Conservation (phyloP, 2,888 invertebrate genomes). For the Rhagonycha lutea region DNA sequence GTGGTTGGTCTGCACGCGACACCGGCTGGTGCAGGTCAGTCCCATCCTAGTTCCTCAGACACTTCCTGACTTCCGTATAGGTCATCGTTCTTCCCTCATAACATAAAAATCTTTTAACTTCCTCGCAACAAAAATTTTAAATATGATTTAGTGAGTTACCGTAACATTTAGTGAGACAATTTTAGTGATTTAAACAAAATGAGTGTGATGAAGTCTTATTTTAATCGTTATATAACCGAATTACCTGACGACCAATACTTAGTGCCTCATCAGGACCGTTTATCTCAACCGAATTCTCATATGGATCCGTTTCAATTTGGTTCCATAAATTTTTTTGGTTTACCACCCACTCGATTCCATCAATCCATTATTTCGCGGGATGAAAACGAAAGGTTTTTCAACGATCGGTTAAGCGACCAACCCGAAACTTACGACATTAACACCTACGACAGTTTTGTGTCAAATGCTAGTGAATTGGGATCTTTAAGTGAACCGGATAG, state of each 20-base stretch:
- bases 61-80: conserved; percentile 49
- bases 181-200: neutral
- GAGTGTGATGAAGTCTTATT: conserved; percentile 45
- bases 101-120: neutral
- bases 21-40: conserved; percentile 49
- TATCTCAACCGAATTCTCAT: conserved; percentile 17
- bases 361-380: conserved; percentile 4
- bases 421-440: conserved; percentile 45
- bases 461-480: conserved; percentile 42
- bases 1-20: conserved; percentile 49
- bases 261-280: conserved; percentile 16
- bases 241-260: conserved; percentile 23
- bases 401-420: conserved; percentile 23
- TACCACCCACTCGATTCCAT: conserved; percentile 11
- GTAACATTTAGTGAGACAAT: neutral
- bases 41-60: conserved; percentile 44
- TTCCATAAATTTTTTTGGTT: conserved; percentile 24
- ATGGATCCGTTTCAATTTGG: conserved; percentile 17
- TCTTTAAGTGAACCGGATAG: conserved; percentile 45
- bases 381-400: conserved; percentile 10
- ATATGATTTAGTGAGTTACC: neutral
- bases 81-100: conserved; percentile 43
- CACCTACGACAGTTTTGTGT: conserved; percentile 48
- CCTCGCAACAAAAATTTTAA: neutral
- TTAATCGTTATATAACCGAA: conserved; percentile 37